Conservation (phyloP, 2,797 vertebrate species). For the Urophycis tenuis region DNA sequence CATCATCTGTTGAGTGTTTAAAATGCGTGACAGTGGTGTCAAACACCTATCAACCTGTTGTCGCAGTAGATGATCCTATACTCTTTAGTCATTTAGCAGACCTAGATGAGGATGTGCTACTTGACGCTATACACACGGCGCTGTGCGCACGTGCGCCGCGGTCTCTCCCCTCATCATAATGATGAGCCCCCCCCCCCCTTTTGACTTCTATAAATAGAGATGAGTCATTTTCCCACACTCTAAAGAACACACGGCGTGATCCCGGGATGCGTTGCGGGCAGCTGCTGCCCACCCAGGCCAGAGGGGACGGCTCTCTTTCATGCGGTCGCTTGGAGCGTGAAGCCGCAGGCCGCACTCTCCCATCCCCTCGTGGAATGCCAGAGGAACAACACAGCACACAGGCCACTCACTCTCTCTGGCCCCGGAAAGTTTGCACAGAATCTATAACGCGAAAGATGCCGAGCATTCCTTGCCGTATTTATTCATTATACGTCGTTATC, state of each 20-base stretch:
- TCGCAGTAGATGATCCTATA: too few relatives aligned
- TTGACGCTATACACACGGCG: too few relatives aligned
- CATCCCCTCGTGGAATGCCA: neutral
- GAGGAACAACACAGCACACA: neutral
- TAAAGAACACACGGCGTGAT: neutral
- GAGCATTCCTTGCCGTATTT: neutral
- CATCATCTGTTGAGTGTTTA: too few relatives aligned
- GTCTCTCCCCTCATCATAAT: too few relatives aligned
- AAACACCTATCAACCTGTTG: too few relatives aligned
- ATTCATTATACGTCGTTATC: neutral
- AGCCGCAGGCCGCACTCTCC: neutral
- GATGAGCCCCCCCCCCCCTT: too few relatives aligned
- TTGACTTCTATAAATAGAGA: neutral
- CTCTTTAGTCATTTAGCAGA: too few relatives aligned
- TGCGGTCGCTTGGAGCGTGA: neutral
- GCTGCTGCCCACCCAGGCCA: neutral
- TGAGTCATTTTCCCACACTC: neutral
- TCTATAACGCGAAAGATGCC: neutral
- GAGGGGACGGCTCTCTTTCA: neutral
- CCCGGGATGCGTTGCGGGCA: neutral
- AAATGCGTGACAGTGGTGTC: too few relatives aligned
- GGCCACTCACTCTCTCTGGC: too few relatives aligned
- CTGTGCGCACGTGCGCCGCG: too few relatives aligned
- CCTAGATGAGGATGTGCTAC: too few relatives aligned
- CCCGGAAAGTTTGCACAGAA: neutral